Evolutionary conservation across 1,140 invertebrate species (phyloP).

Genomic region (Asbolus verrucosus): DNA sequence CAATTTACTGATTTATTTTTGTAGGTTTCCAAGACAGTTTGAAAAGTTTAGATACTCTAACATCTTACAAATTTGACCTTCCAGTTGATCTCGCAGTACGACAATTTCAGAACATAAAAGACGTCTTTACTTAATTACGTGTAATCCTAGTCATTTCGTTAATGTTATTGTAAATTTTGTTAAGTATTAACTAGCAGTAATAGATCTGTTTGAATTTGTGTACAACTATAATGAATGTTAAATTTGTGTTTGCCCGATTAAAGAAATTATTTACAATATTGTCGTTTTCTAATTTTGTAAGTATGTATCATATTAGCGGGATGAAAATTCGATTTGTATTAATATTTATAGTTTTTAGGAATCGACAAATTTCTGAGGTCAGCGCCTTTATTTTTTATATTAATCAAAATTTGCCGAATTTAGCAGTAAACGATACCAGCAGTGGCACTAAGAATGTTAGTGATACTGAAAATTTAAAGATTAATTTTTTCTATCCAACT

Average conservation of each 20-base stretch:
- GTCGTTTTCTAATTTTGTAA: neutral
- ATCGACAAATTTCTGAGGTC: too few species aligned
- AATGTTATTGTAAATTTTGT: constrained; percentile 37
- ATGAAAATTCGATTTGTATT: too few species aligned
- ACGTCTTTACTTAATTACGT: constrained; percentile 85
- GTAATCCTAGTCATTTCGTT: constrained; percentile 39
- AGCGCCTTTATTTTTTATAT: too few species aligned
- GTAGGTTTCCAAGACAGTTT: constrained; percentile 95
- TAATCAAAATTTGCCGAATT: too few species aligned
- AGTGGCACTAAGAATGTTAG: too few species aligned
- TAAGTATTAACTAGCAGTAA: constrained; percentile 20
- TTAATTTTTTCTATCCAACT: too few species aligned
- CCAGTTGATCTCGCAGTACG: constrained; percentile 95
- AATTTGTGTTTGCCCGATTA: constrained; percentile 31
- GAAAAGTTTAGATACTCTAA: constrained; percentile 88
- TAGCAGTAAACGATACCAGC: too few species aligned
- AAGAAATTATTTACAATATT: constrained; percentile 7
- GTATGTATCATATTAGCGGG: too few species aligned
- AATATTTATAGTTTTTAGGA: too few species aligned
- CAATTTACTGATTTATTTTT: constrained; percentile 57
- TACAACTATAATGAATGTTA: constrained; percentile 27
- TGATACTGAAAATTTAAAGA: too few species aligned
- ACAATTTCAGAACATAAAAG: constrained; percentile 97
- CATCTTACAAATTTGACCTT: constrained; percentile 89
- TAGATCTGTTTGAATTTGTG: constrained; percentile 16